Base-by-base conservation (phyloP, 1,140 invertebrate genomes). In the Polyergus mexicanus region DNA sequence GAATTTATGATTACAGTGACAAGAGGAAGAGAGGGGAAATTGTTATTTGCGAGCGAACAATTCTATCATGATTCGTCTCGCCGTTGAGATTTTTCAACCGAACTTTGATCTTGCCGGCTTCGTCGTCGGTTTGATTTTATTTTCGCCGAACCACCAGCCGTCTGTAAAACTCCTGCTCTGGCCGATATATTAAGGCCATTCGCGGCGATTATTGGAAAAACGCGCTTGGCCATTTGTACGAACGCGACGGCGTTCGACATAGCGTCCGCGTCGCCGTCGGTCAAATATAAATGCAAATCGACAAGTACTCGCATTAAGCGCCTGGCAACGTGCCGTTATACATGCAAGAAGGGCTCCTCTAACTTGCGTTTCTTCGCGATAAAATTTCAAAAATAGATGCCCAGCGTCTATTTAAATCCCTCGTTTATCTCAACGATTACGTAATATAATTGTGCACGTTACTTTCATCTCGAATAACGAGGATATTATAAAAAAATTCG, bases 201-300 rank as follows among this genome's bases (percentile, higher is more conserved):
- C 32, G 19, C n/a, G 44, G 51, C 72, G 72, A 77, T 65, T 77
- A 63, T 84, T n/a, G 68, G 54, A 88, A 89, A 89, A 88, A 85
- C 74, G 63, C 44, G 60, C 85, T n/a, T n/a, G 68, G 19, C 38
- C 51, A 77, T 78, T 85, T 85, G 66, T 84, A 66, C 58, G 58
- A 0, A 10, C 32, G 47, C 32, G 47, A 22, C 54, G 71, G 38
- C n/a, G 56, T 62, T 44, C 38, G 54, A 32, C 60, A 10, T 3
- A 41, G 72, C 72, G 65, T 69, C 44, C 78, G 6, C 78, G 25
- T 71, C 51, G 51, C 41, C 47, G 13, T 66, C 68, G 22, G 80
- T 84, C 85, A 87, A 90, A 90, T 90, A 80, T 87, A 89, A 90
- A 90, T 90, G 88, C 88, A 90, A 90, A 90, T 90, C 58, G 68